Evolutionary conservation across 2,888 invertebrate species (phyloP).

Genomic region (Orthosia cruda): DNA sequence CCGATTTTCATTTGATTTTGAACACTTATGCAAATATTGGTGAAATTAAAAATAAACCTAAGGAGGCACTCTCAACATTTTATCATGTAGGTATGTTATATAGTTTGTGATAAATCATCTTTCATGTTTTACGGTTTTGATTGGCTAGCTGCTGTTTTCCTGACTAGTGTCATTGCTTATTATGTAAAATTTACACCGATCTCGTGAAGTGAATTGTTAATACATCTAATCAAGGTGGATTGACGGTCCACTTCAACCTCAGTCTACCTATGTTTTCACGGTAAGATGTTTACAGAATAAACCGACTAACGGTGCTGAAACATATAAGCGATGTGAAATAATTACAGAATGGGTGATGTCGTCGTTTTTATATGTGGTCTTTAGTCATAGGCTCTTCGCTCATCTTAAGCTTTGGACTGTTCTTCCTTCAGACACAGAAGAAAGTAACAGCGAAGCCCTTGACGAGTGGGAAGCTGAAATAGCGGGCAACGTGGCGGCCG

Average conservation of each 20-base stretch:
- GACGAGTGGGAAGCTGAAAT: slow-evolving; percentile 85
- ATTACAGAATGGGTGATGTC: neutral
- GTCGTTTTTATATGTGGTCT: neutral
- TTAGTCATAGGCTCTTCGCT: neutral
- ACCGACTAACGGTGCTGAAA: too few relatives aligned
- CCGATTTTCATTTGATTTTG: slow-evolving; percentile 10
- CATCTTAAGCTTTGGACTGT: neutral
- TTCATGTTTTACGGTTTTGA: neutral
- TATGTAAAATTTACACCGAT: too few relatives aligned
- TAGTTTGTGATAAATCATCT: neutral
- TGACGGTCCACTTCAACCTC: too few relatives aligned
- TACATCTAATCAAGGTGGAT: too few relatives aligned
- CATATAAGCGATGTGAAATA: neutral
- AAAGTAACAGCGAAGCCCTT: slow-evolving; percentile 79
- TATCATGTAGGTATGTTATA: neutral
- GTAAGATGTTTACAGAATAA: too few relatives aligned
- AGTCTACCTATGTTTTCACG: too few relatives aligned
- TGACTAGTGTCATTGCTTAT: too few relatives aligned
- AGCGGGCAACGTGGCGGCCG: slow-evolving; percentile 94
- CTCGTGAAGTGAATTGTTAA: too few relatives aligned
- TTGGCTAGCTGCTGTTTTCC: neutral
- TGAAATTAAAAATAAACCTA: neutral
- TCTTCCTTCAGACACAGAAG: slow-evolving; percentile 77
- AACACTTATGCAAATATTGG: neutral
- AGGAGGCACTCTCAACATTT: slow-evolving; percentile 18